These are phyloP conservation scores for Mythimna vitellina DNA, from an alignment of 2,888 invertebrate genomes.

Conservation along the genomic window DNA sequence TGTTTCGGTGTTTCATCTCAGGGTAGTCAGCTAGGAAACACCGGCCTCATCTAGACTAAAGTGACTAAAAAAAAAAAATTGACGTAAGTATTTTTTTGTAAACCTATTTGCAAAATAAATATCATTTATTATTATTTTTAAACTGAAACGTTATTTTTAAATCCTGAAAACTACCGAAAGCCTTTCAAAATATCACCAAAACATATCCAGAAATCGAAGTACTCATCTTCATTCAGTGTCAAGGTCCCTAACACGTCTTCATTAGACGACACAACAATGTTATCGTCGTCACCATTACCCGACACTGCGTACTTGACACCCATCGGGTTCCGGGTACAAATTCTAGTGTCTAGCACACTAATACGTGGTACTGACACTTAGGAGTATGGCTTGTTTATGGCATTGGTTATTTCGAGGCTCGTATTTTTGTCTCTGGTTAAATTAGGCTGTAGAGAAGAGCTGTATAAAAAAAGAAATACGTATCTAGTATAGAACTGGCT, in stretches of 20 bases:
- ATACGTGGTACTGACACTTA: slow-evolving; percentile 70
- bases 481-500: background rate
- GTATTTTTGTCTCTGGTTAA: slow-evolving; percentile 4
- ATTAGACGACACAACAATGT: slow-evolving; percentile 57
- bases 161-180: no score
- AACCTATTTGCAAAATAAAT: no score
- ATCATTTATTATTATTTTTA: no score
- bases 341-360: slow-evolving; percentile 79
- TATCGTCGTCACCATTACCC: slow-evolving; percentile 47
- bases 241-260: slow-evolving; percentile 44
- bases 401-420: slow-evolving; percentile 30
- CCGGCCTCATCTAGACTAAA: no score
- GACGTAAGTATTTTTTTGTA: no score
- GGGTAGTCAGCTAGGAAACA: no score
- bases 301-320: slow-evolving; percentile 72
- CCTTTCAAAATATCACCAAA: background rate
- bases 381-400: slow-evolving; percentile 28
- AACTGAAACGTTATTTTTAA: no score
- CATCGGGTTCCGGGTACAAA: slow-evolving; percentile 78
- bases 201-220: background rate
- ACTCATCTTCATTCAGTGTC: slow-evolving; percentile 2
- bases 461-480: background rate
- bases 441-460: background rate
- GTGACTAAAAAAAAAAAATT: no score
- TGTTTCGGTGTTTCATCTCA: no score